Conservation (phyloP, 2,888 invertebrate species). For the Drosophila sordidula region DNA sequence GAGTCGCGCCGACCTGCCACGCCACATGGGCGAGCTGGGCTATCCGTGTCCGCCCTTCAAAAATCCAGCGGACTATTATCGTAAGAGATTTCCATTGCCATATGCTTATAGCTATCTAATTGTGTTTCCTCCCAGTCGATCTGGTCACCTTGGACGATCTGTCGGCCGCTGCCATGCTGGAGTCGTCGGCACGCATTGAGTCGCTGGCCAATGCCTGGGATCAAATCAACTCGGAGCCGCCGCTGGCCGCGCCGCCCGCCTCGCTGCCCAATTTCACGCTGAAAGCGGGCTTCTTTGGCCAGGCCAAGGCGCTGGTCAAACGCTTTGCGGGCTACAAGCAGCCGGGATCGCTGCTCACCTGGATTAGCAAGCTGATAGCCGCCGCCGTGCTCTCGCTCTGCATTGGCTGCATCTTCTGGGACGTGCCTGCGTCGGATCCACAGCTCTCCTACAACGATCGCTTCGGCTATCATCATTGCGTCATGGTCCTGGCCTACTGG, state of each 20-base stretch:
- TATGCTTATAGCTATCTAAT: not conserved
- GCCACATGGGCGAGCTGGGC: constrained; percentile 95
- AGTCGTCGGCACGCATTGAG: constrained; percentile 96
- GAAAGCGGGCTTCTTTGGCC: constrained; percentile 88
- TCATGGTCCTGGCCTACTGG: constrained; percentile 92
- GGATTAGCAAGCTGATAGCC: constrained; percentile 91
- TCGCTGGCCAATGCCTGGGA: constrained; percentile 91
- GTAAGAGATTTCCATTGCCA: constrained; percentile 86
- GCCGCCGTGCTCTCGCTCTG: constrained; percentile 93
- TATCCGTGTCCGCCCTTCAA: constrained; percentile 98
- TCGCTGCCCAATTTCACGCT: constrained; percentile 89
- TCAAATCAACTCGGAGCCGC: constrained; percentile 86
- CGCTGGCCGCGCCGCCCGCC: constrained; percentile 90
- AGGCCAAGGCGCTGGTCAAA: constrained; percentile 89
- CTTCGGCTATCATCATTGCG: constrained; percentile 94
- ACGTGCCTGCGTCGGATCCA: constrained; percentile 91
- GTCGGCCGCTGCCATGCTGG: constrained; percentile 96
- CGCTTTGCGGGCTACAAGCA: constrained; percentile 90
- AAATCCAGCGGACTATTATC: constrained; percentile 98
- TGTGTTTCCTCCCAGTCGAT: constrained; percentile 89
- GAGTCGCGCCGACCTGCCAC: constrained; percentile 94
- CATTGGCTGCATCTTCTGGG: constrained; percentile 95
- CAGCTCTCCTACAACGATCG: constrained; percentile 91
- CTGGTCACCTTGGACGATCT: constrained; percentile 96
- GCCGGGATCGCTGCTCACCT: constrained; percentile 92